Base-by-base conservation (phyloP, 1,140 invertebrate species). In the Drosophila rufa region DNA sequence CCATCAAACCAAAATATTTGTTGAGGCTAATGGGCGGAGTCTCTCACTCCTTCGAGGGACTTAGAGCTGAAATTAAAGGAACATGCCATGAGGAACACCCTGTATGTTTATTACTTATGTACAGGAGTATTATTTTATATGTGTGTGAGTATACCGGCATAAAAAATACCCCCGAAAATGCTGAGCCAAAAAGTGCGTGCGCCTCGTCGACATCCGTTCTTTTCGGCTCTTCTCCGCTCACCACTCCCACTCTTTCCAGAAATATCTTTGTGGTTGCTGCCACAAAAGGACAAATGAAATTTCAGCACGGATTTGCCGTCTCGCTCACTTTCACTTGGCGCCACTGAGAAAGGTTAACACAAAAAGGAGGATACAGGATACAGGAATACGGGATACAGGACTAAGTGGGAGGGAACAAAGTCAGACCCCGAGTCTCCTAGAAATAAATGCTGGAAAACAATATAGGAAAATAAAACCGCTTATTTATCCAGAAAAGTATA, bases 261-360 rank as follows among this genome's bases (percentile, higher is more conserved):
- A 40, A 40, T 51, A 43, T 56, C 50, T 36, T 43, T 66, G 74
- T 74, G 59, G 65, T 62, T 36, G 55, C 75, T 46, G 45, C 60
- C 62, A 66, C 56, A 81, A 81, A 55, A 64, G 82, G 74, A 84
- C 82, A 84, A 84, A 85, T 84, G 82, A 83, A 84, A 84, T 68
- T 80, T 85, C 61, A 83, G 81, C 81, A 77, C 43, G 46, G 30
- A 77, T 60, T n/a, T 68, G 78, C 74, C 43, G 36, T 85, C 82
- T 85, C 82, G 60, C 78, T 85, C 78, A 84, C 82, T 84, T 84
- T 84, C 82, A 84, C 82, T 84, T 85, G 68, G 62, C 53, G 78
- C 58, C 59, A 68, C 56, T 48, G 30, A 15, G 56, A 68, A 69
- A 17, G 60, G 59, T 50, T 53, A 36, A 14, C 42, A 50, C 61